Conservation (phyloP, 2,113 vertebrate species). For the Bos javanicus region DNA sequence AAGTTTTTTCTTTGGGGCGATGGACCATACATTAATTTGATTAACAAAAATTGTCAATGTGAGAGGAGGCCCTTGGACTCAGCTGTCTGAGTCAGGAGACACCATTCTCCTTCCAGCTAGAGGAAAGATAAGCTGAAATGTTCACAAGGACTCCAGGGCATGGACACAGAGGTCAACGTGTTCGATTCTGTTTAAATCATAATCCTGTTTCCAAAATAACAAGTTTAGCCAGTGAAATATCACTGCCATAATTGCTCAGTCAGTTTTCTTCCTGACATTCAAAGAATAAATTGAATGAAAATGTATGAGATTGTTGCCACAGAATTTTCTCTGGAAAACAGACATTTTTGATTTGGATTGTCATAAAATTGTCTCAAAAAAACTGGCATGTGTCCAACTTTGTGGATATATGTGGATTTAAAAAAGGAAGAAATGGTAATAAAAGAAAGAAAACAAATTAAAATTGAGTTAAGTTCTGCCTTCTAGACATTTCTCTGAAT, state of each 20-base stretch:
- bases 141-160: neutral
- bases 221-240: conserved; percentile 54
- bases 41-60: neutral
- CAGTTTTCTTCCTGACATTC: conserved; percentile 56
- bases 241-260: conserved; percentile 9
- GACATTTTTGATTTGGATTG: neutral
- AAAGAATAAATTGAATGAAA: conserved; percentile 64
- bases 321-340: conserved; percentile 48
- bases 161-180: conserved; percentile 12
- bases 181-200: conserved; percentile 40
- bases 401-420: neutral
- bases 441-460: conserved; percentile 6
- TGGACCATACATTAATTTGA: neutral
- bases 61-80: neutral
- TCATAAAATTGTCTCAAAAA: conserved; percentile 35
- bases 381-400: neutral
- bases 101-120: neutral
- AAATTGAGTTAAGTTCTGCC: conserved; percentile 4
- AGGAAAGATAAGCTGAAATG: neutral
- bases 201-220: conserved; percentile 40
- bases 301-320: conserved; percentile 33
- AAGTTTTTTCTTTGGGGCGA: neutral
- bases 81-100: neutral
- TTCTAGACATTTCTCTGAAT: conserved; percentile 34
- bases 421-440: conserved; percentile 30